These are phyloP conservation scores for Oscheius sp. DNA, from an alignment of 2,888 invertebrate genomes.

Conservation along the genomic window DNA sequence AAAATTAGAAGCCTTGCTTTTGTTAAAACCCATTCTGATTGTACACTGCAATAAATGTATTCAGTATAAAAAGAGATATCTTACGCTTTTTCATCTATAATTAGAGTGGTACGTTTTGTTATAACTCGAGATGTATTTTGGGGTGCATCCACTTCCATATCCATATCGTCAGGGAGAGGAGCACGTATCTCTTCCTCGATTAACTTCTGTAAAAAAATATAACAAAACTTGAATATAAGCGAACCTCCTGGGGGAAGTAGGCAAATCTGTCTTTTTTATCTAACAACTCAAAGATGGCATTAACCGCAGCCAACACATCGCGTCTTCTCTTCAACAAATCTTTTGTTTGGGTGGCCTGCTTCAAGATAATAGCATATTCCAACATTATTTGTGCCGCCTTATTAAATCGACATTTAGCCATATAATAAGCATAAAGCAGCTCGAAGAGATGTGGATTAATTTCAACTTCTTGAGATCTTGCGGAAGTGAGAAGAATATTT, in stretches of 20 bases:
- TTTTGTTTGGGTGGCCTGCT: conserved; percentile 46
- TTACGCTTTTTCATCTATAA: conserved; percentile 24
- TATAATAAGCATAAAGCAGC: conserved; percentile 45
- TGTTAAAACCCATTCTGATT: conserved; percentile 43
- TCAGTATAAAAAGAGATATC: background rate
- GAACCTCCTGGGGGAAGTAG: conserved; percentile 26
- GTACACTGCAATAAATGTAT: conserved; percentile 33
- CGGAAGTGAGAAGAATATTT: conserved; percentile 45
- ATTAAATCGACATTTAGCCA: conserved; percentile 44
- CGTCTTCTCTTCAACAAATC: conserved; percentile 58
- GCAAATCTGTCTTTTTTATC: conserved; percentile 36
- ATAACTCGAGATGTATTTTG: background rate
- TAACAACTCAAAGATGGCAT: conserved; percentile 46
- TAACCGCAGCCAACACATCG: conserved; percentile 53
- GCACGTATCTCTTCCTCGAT: background rate
- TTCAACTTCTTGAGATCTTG: conserved; percentile 42
- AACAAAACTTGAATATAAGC: background rate
- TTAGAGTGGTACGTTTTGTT: background rate
- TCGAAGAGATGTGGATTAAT: conserved; percentile 49
- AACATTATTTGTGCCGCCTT: conserved; percentile 61
- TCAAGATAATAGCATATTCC: conserved; percentile 52
- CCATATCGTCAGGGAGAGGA: conserved; percentile 9
- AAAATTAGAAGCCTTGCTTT: conserved; percentile 50
- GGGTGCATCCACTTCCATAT: background rate
- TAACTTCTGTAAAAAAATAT: background rate